phyloP scores from a whole-genome alignment of 1,140 invertebrate genomes.

The Hirudo medicinalis region DNA sequence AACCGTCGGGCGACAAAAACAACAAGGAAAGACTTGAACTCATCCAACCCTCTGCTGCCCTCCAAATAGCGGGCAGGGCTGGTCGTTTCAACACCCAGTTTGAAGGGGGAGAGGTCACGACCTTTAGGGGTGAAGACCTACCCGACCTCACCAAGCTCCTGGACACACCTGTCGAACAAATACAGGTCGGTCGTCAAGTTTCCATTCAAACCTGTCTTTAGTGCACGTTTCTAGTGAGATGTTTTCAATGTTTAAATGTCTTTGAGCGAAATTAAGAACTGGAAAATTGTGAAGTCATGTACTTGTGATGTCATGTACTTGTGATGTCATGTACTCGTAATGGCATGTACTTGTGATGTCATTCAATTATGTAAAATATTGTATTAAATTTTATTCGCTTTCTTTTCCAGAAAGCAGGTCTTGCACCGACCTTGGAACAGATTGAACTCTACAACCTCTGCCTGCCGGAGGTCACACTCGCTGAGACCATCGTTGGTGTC shows the following conservation, averaged over 20 bases:
- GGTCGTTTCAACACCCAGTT: constrained; percentile 72
- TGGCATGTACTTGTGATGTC: too few species aligned
- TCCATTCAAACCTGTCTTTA: too few species aligned
- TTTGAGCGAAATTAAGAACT: too few species aligned
- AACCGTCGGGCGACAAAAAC: constrained; percentile 72
- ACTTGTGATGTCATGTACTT: too few species aligned
- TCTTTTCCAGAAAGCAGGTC: constrained; percentile 54
- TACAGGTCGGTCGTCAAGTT: constrained; percentile 39
- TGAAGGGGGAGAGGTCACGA: constrained; percentile 75
- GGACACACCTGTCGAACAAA: constrained; percentile 54
- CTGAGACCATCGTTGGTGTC: constrained; percentile 68
- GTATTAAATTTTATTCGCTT: too few species aligned
- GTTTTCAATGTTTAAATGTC: too few species aligned
- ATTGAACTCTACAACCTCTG: constrained; percentile 97
- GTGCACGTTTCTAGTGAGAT: too few species aligned
- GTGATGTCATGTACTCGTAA: too few species aligned
- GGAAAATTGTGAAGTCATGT: too few species aligned
- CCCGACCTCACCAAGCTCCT: constrained; percentile 58
- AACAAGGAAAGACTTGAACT: constrained; percentile 79
- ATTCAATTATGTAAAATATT: too few species aligned
- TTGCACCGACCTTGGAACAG: constrained; percentile 93
- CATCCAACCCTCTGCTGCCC: constrained; percentile 76
- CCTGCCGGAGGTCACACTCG: constrained; percentile 77
- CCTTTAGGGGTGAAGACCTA: constrained; percentile 72
- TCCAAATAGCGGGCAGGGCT: constrained; percentile 91